Base-by-base conservation (phyloP, 2,113 vertebrate genomes). In the Stercorarius parasiticus region DNA sequence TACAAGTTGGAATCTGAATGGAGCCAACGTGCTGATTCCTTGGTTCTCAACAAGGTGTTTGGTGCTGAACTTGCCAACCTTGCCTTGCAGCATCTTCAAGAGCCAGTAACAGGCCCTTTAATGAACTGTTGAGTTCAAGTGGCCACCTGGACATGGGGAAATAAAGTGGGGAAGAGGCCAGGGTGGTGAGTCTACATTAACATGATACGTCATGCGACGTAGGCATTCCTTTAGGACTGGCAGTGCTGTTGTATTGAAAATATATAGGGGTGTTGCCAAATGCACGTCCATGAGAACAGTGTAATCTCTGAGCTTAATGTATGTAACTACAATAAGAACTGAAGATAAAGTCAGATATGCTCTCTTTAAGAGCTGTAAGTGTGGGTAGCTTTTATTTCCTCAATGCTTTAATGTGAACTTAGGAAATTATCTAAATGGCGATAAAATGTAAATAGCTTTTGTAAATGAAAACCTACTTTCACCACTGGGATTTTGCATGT, bases 191-290 rank as follows among this genome's bases (percentile, higher is more conserved):
- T 6, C 34, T n/a, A 13, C 3, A 1, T 11, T 26, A 40, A 18
- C 7, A 16, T 15, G 67, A 3, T 11, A 11, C 1, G 0, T 11
- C 36, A 26, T 4, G 32, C 43, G 18, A 20, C 0, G 1, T 4
- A 34, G 73, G 34, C 36, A 9, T 49, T 56, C 36, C 36, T 55
- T 50, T 15, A 9, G 50, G 13, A 36, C 45, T 38, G 64, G 56
- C 52, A n/a, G 19, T 14, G 23, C 19, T 25, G 2, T 36, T 8
- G 22, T 13, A 36, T 6, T 38, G 62, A 40, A 14, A 47, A 13
- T 1, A 43, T 36, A 4, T 10, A 42, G 19, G 10, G 22, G 30
- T 66, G 47, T 38, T 83, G 61, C 59, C n/a, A 79, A 83, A 66
- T 18, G 26, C 36, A 10, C n/a, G 62, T 50, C 59, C 72, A 55